Conservation (phyloP, 2,797 vertebrate species). For the Pangasius krempfi region DNA sequence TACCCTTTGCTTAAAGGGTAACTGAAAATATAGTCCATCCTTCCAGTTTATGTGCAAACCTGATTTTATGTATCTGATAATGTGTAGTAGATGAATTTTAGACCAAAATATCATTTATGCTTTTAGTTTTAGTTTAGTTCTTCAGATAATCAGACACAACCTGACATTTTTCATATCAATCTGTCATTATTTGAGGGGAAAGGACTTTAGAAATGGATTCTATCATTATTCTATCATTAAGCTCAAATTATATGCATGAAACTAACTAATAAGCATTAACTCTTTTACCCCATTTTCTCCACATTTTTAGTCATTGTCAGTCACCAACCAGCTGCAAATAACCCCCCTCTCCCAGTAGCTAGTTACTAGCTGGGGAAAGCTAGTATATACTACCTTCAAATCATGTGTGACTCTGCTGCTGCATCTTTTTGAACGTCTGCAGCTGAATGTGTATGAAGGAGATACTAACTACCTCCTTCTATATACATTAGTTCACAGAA, state of each 20-base stretch:
- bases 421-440: not conserved
- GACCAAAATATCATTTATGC: not conserved
- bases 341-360: not conserved
- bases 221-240: not conserved
- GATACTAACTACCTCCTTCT: not conserved
- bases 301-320: not conserved
- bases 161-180: not conserved
- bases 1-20: not conserved
- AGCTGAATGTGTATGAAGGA: not conserved
- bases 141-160: not conserved
- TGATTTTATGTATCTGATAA: not conserved
- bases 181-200: not conserved
- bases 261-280: not conserved
- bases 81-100: not conserved
- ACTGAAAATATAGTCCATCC: not conserved
- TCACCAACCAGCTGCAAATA: not conserved
- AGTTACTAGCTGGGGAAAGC: not conserved
- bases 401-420: not conserved
- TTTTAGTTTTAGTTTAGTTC: not conserved
- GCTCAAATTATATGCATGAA: not conserved
- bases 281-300: not conserved
- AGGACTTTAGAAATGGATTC: no score
- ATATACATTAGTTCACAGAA: not conserved
- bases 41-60: not conserved
- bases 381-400: not conserved